phyloP scores from a whole-genome alignment of 1,140 invertebrate species.

The Trypoxylus dichotomus region DNA sequence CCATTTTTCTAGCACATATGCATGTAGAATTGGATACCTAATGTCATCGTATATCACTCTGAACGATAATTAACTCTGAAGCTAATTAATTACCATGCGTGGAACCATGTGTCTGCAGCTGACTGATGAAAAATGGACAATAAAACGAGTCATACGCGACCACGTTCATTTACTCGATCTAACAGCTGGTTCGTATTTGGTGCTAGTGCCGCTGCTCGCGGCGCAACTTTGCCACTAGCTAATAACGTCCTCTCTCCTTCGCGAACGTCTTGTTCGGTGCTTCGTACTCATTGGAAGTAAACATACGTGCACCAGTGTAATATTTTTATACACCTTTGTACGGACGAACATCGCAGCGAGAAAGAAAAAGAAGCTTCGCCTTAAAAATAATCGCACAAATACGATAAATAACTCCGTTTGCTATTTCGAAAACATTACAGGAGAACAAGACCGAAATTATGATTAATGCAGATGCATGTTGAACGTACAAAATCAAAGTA shows the following conservation, averaged over 20 bases:
- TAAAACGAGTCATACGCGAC: conserved; percentile 37
- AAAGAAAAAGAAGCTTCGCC: background rate
- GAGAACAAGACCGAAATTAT: background rate
- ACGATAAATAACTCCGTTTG: background rate
- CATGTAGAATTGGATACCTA: conserved; percentile 23
- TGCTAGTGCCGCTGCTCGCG: background rate
- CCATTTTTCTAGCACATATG: conserved; percentile 18
- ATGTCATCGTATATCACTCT: conserved; percentile 34
- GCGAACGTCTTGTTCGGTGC: background rate
- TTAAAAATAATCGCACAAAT: background rate
- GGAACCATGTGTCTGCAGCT: conserved; percentile 36
- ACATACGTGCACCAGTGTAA: background rate
- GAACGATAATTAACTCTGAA: conserved; percentile 36
- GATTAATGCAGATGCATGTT: background rate
- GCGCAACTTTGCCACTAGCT: background rate
- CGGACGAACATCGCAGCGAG: background rate
- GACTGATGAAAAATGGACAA: conserved; percentile 38
- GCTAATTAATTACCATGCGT: conserved; percentile 36
- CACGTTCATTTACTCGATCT: conserved; percentile 28
- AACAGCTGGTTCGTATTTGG: conserved; percentile 35
- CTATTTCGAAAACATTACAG: background rate
- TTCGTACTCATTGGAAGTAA: background rate
- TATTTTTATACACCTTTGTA: background rate
- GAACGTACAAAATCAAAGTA: no score
- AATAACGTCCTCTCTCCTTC: background rate